These are phyloP conservation scores for Oscheius sp. DNA, from an alignment of 2,888 invertebrate species.

Conservation along the genomic window DNA sequence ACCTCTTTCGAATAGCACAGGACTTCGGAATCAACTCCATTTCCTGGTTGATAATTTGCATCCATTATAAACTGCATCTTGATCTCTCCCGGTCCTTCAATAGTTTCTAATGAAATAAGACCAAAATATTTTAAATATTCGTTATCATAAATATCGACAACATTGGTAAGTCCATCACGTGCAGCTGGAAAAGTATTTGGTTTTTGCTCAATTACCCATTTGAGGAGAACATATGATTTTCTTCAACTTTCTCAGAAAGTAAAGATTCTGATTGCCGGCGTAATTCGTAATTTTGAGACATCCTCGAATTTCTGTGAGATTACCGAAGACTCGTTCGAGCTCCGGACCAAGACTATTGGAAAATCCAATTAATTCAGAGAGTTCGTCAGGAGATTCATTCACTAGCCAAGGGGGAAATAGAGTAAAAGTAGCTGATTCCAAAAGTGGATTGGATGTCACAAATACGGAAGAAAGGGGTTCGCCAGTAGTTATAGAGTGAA, in stretches of 20 bases:
- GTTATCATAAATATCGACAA: neutral
- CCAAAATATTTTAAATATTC: neutral
- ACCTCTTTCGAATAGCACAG: neutral
- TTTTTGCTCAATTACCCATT: too few relatives aligned
- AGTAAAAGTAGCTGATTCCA: too few relatives aligned
- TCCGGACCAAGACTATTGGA: neutral
- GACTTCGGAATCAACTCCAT: too few relatives aligned
- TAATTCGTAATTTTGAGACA: neutral
- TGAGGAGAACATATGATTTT: neutral
- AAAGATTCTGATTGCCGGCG: neutral
- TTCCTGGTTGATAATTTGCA: too few relatives aligned
- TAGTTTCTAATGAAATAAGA: neutral
- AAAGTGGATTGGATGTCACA: too few relatives aligned
- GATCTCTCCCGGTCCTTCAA: neutral
- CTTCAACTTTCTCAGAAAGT: neutral
- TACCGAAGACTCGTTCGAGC: neutral
- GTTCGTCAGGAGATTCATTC: too few relatives aligned
- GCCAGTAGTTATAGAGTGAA: too few relatives aligned
- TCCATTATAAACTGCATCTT: too few relatives aligned
- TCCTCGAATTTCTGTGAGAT: neutral
- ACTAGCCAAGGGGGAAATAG: too few relatives aligned
- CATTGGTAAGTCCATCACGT: neutral
- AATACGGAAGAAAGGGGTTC: too few relatives aligned
- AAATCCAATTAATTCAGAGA: too few relatives aligned
- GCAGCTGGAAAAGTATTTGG: neutral